Conservation (phyloP, 1,140 invertebrate species). For the roundworm (Caenorhabditis elegans) region DNA sequence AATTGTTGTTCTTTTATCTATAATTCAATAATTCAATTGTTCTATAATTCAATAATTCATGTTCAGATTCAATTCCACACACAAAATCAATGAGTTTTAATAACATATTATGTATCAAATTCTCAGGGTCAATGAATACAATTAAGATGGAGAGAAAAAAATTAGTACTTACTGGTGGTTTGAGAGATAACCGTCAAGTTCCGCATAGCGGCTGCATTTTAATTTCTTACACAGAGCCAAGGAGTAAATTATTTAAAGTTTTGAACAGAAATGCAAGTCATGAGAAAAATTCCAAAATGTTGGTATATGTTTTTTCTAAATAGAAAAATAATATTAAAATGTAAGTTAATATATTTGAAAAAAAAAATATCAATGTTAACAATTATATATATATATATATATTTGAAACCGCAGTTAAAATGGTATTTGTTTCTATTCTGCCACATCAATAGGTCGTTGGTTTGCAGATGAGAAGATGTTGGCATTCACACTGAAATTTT, state of each 20-base stretch:
- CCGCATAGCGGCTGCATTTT: background rate
- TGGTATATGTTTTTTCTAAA: too few relatives aligned
- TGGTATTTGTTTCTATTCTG: background rate
- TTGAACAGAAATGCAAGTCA: background rate
- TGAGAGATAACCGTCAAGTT: background rate
- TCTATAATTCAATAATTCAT: too few relatives aligned
- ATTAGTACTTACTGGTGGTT: background rate
- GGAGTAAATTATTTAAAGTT: background rate
- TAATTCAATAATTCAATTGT: too few relatives aligned
- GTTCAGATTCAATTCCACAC: too few relatives aligned
- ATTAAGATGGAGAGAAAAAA: background rate
- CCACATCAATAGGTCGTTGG: background rate
- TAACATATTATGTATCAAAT: too few relatives aligned
- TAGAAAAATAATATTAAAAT: too few relatives aligned
- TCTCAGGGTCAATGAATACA: background rate
- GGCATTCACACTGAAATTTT: background rate
- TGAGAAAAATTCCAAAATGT: background rate
- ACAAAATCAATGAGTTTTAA: too few relatives aligned
- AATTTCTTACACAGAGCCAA: background rate
- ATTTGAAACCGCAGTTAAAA: background rate
- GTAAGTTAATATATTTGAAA: too few relatives aligned
- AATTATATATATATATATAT: too few relatives aligned
- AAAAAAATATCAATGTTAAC: too few relatives aligned
- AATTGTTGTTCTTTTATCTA: too few relatives aligned
- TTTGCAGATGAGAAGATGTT: conserved; percentile 27